These are phyloP conservation scores for Tanypteryx hageni DNA, from an alignment of 2,888 invertebrate genomes.

Conservation along the genomic window DNA sequence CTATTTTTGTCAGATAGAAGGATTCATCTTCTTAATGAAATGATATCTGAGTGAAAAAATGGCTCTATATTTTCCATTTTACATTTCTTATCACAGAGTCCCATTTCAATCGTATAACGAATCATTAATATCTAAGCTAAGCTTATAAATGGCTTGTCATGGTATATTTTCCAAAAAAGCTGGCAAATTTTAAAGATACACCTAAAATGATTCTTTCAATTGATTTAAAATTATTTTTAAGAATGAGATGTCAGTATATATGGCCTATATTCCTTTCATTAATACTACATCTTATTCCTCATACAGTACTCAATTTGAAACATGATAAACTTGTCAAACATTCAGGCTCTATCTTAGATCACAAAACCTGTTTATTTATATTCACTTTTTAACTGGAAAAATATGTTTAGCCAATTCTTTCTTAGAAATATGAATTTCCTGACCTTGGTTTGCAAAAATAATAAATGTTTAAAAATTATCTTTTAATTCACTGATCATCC, in stretches of 20 bases:
- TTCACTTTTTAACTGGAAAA: slow-evolving; percentile 53
- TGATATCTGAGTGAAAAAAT: neutral
- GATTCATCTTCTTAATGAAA: neutral
- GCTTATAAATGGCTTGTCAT: slow-evolving; percentile 30
- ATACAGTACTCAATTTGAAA: slow-evolving; percentile 15
- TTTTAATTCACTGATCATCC: slow-evolving; percentile 48
- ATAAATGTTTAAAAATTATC: slow-evolving; percentile 49
- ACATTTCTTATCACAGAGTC: slow-evolving; percentile 50
- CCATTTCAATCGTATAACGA: neutral
- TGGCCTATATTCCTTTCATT: neutral
- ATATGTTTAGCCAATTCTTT: slow-evolving; percentile 51
- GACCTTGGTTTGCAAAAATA: slow-evolving; percentile 44
- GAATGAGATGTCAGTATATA: neutral
- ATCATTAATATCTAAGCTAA: slow-evolving; percentile 31
- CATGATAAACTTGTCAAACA: slow-evolving; percentile 35
- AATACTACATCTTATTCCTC: slow-evolving; percentile 17
- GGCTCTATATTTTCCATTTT: slow-evolving; percentile 1
- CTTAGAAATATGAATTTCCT: slow-evolving; percentile 31
- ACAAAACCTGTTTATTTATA: slow-evolving; percentile 46
- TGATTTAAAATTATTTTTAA: neutral
- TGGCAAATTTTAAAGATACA: slow-evolving; percentile 12
- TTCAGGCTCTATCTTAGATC: slow-evolving; percentile 47
- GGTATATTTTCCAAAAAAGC: neutral
- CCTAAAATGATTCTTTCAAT: neutral
- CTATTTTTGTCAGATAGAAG: neutral